Conservation (phyloP, 2,113 vertebrate genomes). For the Perccottus glenii region DNA sequence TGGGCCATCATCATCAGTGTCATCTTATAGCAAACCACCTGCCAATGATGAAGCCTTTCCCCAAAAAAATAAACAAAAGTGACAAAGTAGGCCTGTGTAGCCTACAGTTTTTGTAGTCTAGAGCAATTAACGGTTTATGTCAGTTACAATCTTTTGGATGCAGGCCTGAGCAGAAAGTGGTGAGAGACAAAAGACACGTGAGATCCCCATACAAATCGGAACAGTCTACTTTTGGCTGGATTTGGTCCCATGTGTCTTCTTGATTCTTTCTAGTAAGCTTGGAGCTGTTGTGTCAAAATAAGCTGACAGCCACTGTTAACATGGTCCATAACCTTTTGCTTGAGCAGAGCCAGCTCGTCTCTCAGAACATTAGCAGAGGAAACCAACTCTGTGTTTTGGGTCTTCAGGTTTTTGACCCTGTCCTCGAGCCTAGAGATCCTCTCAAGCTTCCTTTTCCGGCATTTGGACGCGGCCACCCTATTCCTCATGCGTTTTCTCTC, state of each 20-base stretch:
- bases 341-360: slow-evolving; percentile 97
- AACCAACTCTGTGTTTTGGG: slow-evolving; percentile 95
- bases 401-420: slow-evolving; percentile 95
- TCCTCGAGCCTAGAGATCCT: slow-evolving; percentile 95
- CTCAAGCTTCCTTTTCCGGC: slow-evolving; percentile 90
- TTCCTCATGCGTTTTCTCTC: slow-evolving; percentile 98
- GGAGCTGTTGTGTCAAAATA: slow-evolving; percentile 97
- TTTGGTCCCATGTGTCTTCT: slow-evolving; percentile 68
- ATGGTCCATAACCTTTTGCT: slow-evolving; percentile 99
- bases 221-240: slow-evolving; percentile 43
- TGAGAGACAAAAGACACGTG: slow-evolving; percentile 17
- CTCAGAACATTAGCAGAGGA: slow-evolving; percentile 95
- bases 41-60: not conserved
- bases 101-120: not conserved
- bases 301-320: slow-evolving; percentile 98
- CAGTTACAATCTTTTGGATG: slow-evolving; percentile 16
- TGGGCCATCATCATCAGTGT: not conserved
- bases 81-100: not conserved
- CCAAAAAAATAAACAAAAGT: no score
- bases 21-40: not conserved
- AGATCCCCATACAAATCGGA: slow-evolving; percentile 13
- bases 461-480: slow-evolving; percentile 96
- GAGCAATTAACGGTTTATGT: slow-evolving; percentile 9
- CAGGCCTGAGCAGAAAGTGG: slow-evolving; percentile 36
- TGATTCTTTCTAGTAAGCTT: slow-evolving; percentile 84